Evolutionary conservation across 2,113 vertebrate genomes (phyloP).

Genomic region (Holacanthus passer): DNA sequence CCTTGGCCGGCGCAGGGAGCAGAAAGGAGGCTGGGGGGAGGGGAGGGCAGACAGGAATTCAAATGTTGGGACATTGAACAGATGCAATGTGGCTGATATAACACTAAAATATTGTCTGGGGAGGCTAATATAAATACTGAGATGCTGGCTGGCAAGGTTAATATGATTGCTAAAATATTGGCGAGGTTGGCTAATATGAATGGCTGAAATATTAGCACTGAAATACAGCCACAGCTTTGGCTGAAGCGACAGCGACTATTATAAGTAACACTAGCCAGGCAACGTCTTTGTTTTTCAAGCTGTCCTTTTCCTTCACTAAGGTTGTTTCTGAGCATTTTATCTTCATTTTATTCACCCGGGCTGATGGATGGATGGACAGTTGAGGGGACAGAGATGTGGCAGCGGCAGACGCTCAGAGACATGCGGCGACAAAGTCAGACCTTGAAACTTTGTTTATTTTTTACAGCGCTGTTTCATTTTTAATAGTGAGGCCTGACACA

Average conservation of each 20-base stretch:
- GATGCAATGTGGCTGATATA: slow-evolving; percentile 57
- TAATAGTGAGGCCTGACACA: slow-evolving; percentile 41
- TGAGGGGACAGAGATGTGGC: slow-evolving; percentile 4
- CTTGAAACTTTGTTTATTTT: slow-evolving; percentile 10
- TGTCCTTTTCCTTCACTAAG: slow-evolving; percentile 19
- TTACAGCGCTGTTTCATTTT: slow-evolving; percentile 39
- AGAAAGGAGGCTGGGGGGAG: background rate
- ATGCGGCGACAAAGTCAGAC: slow-evolving; percentile 32
- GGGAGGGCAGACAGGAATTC: slow-evolving; percentile 27
- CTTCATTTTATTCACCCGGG: background rate
- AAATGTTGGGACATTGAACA: slow-evolving; percentile 59
- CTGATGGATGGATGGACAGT: slow-evolving; percentile 40
- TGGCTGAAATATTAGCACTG: slow-evolving; percentile 45
- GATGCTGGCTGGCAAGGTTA: slow-evolving; percentile 65
- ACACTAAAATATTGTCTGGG: slow-evolving; percentile 53
- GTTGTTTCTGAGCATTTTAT: slow-evolving; percentile 19
- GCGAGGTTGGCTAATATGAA: slow-evolving; percentile 47
- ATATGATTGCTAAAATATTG: slow-evolving; percentile 73
- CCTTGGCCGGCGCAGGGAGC: slow-evolving; percentile 19
- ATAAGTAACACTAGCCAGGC: slow-evolving; percentile 29
- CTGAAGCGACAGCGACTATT: background rate
- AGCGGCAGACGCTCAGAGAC: slow-evolving; percentile 6
- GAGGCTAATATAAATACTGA: slow-evolving; percentile 53
- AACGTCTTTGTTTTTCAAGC: slow-evolving; percentile 27
- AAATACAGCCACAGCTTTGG: slow-evolving; percentile 31